Evolutionary conservation across 2,888 invertebrate species (phyloP), one percentile per base, ranked within the genome.

Genomic region (Agriopis marginaria): DNA sequence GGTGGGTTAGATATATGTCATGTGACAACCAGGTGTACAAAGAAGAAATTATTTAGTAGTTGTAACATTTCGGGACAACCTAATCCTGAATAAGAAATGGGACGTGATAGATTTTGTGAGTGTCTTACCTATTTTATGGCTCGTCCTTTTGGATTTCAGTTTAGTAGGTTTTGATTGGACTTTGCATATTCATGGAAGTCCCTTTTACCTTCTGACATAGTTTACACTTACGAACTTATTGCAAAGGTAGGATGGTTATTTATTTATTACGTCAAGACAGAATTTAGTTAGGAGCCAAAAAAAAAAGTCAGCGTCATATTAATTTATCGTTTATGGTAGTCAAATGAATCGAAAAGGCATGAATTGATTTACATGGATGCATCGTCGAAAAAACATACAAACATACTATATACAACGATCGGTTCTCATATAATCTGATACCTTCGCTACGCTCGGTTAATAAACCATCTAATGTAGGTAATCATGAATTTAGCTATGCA

Each of bases 41-140:
- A 68, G 40, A 44, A 58, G 73, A 85, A 84, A 87, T 87, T 82
- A 87, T 87, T 87, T 81, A 86, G 78, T 64, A 63, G 66, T 73
- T 72, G 77, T 79, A 81, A 62, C 66, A 58, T 79, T 79, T 59
- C n/a, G 50, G 54, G 58, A 64, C 55, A 55, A 50, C 62, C 70
- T 64, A 54, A 44, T 42, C 51, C 39, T 72, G 66, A 70, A 70
- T 72, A 66, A 70, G 58, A 59, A 42, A 72, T 70, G 23, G 10
- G 42, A 17, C 23, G 62, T 70, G 69, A 67, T 69, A 64, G 65
- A 55, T 66, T 63, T 65, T 65, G 61, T 44, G 45, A 53, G 55
- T 12, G 60, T 53, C 64, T 59, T 42, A 63, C 66, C 59, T 62
- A 51, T 66, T 66, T 67, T 59, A 63, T 50, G 50, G 39, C 32